These are phyloP conservation scores for Thalassarche chlororhynchos DNA, from an alignment of 2,113 vertebrate genomes.

Conservation along the genomic window DNA sequence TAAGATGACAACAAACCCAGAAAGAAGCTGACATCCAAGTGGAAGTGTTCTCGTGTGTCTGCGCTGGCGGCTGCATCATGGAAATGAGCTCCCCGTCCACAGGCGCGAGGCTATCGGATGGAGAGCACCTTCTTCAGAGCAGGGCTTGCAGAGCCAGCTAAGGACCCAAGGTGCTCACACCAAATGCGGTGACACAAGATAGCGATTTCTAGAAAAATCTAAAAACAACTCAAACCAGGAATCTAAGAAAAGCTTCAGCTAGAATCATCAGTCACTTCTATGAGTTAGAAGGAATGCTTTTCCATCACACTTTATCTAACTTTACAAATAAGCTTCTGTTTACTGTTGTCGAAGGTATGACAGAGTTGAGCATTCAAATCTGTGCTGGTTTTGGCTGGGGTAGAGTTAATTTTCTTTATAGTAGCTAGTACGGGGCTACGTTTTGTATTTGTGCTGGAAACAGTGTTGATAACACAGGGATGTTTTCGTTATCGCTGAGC, in stretches of 20 bases:
- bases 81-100: not conserved
- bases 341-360: too few species aligned
- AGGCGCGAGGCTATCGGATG: fast-evolving
- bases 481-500: too few species aligned
- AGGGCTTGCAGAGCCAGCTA: fast-evolving
- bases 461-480: too few species aligned
- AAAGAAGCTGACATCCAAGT: not conserved
- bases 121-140: not conserved
- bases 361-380: not conserved
- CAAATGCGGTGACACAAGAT: not conserved
- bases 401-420: too few species aligned
- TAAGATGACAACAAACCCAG: not conserved
- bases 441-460: too few species aligned
- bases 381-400: too few species aligned
- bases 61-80: not conserved
- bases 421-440: too few species aligned
- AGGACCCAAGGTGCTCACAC: not conserved
- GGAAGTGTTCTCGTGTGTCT: not conserved
- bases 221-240: not conserved
- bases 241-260: not conserved
- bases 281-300: not conserved
- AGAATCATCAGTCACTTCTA: not conserved
- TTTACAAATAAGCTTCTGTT: too few species aligned
- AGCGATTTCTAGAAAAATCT: not conserved
- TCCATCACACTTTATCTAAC: not conserved